These are phyloP conservation scores for Drosophila arawakana DNA, from an alignment of 1,140 invertebrate genomes.

Conservation along the genomic window DNA sequence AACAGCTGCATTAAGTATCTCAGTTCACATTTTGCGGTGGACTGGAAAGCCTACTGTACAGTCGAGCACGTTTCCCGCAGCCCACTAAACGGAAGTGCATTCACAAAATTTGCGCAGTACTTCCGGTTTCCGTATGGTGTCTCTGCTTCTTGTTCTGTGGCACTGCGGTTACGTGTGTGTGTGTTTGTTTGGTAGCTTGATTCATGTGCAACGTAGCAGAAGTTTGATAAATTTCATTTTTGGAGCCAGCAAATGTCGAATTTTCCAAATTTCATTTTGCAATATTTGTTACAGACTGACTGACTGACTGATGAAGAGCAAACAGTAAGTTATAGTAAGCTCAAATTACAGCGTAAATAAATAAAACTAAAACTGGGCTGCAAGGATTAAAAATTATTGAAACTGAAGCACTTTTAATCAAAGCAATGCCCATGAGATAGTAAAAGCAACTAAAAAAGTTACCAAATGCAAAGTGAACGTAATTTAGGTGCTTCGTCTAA, in stretches of 20 bases:
- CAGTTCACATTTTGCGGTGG: constrained; percentile 4
- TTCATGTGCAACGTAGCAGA: constrained; percentile 61
- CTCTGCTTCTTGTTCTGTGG: constrained; percentile 28
- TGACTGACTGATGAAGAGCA: no score
- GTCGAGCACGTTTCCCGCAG: constrained; percentile 35
- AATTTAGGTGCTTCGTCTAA: constrained; percentile 15
- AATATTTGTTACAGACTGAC: background rate
- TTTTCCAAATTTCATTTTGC: constrained; percentile 39
- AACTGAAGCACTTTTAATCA: constrained; percentile 7
- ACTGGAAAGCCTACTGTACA: background rate
- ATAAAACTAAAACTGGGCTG: no score
- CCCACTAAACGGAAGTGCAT: constrained; percentile 72
- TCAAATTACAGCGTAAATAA: no score
- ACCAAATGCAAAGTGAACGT: background rate
- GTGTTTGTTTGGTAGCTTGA: constrained; percentile 13
- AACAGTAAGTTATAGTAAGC: no score
- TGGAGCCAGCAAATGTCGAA: constrained; percentile 32
- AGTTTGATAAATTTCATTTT: constrained; percentile 73
- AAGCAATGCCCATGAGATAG: constrained; percentile 1
- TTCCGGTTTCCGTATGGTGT: constrained; percentile 67
- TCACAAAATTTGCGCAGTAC: constrained; percentile 71
- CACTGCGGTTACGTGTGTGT: constrained; percentile 9
- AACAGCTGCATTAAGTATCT: constrained; percentile 24
- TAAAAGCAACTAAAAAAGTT: background rate
- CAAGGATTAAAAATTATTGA: no score